Conservation (phyloP, 2,888 invertebrate species). For the Hyalella azteca region DNA sequence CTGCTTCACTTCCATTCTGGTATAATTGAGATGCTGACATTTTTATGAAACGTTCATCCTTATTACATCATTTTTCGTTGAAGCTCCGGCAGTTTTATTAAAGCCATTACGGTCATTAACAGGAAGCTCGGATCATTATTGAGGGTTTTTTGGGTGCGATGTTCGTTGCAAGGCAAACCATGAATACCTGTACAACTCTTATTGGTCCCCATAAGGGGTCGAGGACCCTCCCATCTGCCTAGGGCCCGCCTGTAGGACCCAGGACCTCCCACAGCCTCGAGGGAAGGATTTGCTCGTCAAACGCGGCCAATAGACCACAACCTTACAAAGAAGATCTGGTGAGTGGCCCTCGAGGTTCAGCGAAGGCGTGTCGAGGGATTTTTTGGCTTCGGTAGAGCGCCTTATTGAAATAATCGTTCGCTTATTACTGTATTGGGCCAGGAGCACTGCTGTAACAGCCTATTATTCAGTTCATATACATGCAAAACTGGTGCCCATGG, state of each 20-base stretch:
- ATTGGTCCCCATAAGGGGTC: constrained; percentile 28
- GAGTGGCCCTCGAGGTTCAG: constrained; percentile 9
- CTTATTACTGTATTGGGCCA: constrained; percentile 39
- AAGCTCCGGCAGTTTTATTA: constrained; percentile 33
- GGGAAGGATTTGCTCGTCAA: background rate
- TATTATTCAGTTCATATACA: constrained; percentile 38
- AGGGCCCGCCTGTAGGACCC: background rate
- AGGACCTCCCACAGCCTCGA: background rate
- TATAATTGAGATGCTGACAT: constrained; percentile 35
- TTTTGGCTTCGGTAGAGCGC: background rate
- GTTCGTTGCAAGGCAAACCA: constrained; percentile 37
- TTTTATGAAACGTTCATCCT: constrained; percentile 35
- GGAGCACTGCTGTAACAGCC: constrained; percentile 35
- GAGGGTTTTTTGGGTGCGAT: constrained; percentile 20
- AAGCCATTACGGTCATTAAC: constrained; percentile 40
- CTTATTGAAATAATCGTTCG: constrained; percentile 36
- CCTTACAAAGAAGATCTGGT: constrained; percentile 20
- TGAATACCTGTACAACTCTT: constrained; percentile 36
- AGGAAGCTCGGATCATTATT: constrained; percentile 36
- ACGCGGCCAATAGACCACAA: background rate
- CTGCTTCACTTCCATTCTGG: constrained; percentile 23
- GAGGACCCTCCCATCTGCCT: constrained; percentile 6
- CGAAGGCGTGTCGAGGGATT: constrained; percentile 15
- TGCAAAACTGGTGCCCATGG: constrained; percentile 40
- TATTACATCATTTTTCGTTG: constrained; percentile 36